phyloP scores from a whole-genome alignment of 2,797 vertebrate genomes.

The Bradypodion pumilum region DNA sequence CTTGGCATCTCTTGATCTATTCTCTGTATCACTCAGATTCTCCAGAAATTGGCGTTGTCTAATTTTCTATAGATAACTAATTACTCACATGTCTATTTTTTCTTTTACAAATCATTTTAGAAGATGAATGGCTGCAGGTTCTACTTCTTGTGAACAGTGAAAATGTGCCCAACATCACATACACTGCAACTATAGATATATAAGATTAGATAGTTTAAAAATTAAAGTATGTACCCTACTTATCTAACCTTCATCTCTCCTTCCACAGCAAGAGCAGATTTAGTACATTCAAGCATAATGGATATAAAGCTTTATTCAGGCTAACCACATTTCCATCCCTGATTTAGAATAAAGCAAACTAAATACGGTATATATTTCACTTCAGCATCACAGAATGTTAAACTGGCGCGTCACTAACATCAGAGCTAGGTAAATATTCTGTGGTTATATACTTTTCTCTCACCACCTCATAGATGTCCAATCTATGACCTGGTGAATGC shows the following conservation, averaged over 20 bases:
- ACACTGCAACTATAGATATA: no score
- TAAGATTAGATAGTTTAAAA: no score
- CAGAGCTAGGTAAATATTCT: background rate
- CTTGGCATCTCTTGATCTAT: no score
- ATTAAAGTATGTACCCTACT: no score
- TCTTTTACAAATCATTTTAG: background rate
- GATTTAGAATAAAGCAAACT: background rate
- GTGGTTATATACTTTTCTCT: background rate
- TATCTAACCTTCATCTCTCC: background rate
- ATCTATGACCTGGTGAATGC: background rate
- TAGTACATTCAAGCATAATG: no score
- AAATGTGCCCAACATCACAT: no score
- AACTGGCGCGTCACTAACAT: background rate
- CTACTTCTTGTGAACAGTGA: no score
- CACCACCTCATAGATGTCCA: background rate
- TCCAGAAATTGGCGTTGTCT: background rate
- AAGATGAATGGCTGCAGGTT: no score
- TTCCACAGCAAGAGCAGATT: background rate
- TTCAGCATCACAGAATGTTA: background rate
- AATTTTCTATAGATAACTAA: background rate
- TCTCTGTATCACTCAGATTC: background rate
- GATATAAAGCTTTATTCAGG: no score
- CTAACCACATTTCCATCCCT: background rate
- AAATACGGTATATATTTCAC: background rate
- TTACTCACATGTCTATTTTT: no score